Evolutionary conservation across 1,140 invertebrate species (phyloP).

Genomic region (Meteorus sp.): DNA sequence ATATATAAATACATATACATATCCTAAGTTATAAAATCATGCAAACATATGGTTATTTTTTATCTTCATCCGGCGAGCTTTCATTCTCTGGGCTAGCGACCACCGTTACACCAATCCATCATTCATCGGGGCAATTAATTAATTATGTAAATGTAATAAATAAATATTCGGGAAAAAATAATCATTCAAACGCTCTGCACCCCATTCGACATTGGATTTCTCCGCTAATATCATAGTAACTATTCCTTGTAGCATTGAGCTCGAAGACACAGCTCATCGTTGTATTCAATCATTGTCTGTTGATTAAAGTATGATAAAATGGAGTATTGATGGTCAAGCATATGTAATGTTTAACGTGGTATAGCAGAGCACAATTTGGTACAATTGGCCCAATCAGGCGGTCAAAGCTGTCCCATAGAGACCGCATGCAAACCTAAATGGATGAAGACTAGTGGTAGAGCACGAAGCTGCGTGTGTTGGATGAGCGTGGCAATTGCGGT

Average conservation of each 20-base stretch:
- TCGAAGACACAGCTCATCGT: too few species aligned
- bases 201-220: too few species aligned
- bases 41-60: conserved; percentile 9
- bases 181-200: too few species aligned
- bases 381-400: conserved; percentile 44
- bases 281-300: neutral
- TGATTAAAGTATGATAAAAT: neutral
- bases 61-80: neutral
- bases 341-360: conserved; percentile 48
- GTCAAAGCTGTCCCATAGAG: conserved; percentile 42
- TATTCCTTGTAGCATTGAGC: too few species aligned
- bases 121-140: neutral
- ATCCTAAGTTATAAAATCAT: too few species aligned
- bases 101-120: neutral
- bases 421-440: conserved; percentile 35
- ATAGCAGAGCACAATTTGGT: conserved; percentile 43
- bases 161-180: too few species aligned
- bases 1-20: too few species aligned
- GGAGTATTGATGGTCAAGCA: conserved; percentile 19
- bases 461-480: conserved; percentile 45
- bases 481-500: conserved; percentile 45
- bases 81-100: neutral
- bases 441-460: conserved; percentile 46
- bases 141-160: too few species aligned
- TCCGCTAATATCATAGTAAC: too few species aligned